Evolutionary conservation across 2,113 vertebrate genomes (phyloP).

Genomic region (Ptyas mucosa): DNA sequence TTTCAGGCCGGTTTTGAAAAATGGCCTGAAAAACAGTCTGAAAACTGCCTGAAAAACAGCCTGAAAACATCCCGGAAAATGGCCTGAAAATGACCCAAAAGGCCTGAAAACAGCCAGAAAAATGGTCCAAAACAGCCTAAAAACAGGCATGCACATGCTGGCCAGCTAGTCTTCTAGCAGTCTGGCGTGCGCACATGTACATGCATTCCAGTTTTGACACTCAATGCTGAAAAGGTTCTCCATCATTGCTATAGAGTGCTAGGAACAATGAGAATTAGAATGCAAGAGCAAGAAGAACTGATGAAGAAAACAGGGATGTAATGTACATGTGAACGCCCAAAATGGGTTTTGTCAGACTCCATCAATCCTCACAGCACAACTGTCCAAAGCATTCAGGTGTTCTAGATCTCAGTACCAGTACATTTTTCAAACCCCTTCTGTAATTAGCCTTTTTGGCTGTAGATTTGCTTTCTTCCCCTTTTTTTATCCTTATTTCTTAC

Average conservation of each 20-base stretch:
- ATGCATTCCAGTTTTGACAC: too few species aligned
- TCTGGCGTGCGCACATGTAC: too few species aligned
- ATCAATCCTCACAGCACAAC: background rate
- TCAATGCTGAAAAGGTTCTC: too few species aligned
- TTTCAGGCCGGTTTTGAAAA: too few species aligned
- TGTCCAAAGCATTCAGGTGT: background rate
- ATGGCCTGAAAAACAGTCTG: too few species aligned
- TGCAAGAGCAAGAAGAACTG: background rate
- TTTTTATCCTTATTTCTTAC: background rate
- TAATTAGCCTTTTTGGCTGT: background rate
- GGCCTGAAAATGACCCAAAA: too few species aligned
- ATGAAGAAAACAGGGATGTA: background rate
- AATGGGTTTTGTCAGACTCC: background rate
- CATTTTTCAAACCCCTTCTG: background rate
- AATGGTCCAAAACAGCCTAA: too few species aligned
- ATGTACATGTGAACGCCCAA: background rate
- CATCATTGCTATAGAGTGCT: background rate
- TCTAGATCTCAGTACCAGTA: background rate
- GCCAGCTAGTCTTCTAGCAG: too few species aligned
- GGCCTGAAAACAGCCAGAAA: too few species aligned
- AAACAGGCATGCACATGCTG: too few species aligned
- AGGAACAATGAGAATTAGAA: background rate
- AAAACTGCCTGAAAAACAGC: too few species aligned
- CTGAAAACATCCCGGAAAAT: too few species aligned
- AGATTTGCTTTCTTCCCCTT: background rate